Evolutionary conservation across 1,140 invertebrate species (phyloP), one percentile per base, ranked within the genome.

Genomic region (Hydropsyche tenuis): DNA sequence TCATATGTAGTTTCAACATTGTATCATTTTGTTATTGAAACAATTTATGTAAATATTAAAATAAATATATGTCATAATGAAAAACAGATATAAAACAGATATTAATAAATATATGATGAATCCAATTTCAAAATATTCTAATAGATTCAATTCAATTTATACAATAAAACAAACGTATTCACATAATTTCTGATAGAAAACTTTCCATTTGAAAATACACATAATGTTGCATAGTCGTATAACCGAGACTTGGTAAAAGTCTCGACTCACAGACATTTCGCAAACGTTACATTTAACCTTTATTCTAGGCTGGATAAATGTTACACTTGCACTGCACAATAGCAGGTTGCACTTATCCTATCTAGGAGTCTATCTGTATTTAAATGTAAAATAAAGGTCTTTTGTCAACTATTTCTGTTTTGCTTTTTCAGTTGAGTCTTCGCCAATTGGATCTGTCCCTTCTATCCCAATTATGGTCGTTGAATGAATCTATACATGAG

Each of bases 401-500:
- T 25, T 7, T 60, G 7, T 23, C 23, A 25, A 18, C 20, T 53
- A 18, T 1, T 48, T 53, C 14, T 53, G 16, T 25, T 60, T 60
- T 25, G 23, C 56, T 60, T 11, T 53, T 89, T 63, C 86, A 94
- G 93, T 93, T 92, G 77, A 91, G 91, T 75, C 85, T 96, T 0
- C 86, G 94, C 11, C 93, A 96, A 80, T 79, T 95, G 80, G 94
- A 96, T 81, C 85, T 96, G 27, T 94, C 93, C 0, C 82, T 96
- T 23, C 85, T 96, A 1, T 94, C 93, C 1, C 94, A 96, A 82
- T 84, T 96, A 69, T 95, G 93, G 93, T 91, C 93, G 0, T 83
- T 96, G 5, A 94, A 94, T 80, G 93, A 96, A 81, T 91, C 93
- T 0, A 94, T 96, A 80, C 93, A 94, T 78, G 93, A 94, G 71